Conservation (phyloP, 2,888 invertebrate genomes). For the Callinectes sapidus region DNA sequence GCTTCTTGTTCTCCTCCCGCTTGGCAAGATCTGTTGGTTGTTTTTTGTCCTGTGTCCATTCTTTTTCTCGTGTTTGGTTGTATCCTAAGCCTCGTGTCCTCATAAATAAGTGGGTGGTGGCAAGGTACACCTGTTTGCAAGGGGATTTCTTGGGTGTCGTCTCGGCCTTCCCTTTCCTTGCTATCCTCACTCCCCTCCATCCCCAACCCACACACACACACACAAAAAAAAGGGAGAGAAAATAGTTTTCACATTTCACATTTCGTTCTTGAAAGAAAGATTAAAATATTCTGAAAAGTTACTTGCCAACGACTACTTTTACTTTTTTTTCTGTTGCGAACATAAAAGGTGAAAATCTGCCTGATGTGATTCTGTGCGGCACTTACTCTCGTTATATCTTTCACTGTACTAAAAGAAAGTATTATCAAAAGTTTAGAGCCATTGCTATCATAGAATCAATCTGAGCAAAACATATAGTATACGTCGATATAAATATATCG, state of each 20-base stretch:
- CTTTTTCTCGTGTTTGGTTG: not conserved
- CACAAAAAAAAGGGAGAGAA: not conserved
- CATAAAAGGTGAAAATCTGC: not conserved
- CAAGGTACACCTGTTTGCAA: not conserved
- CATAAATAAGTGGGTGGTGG: not conserved
- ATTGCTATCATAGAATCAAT: not conserved
- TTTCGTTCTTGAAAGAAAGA: not conserved
- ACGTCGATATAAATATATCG: not conserved
- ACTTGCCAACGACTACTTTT: not conserved
- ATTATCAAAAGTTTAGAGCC: not conserved
- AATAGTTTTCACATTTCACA: not conserved
- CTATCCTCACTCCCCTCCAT: not conserved
- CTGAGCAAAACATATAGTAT: not conserved
- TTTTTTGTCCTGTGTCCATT: slow-evolving; percentile 2
- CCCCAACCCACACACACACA: too few relatives aligned
- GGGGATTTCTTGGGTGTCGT: not conserved
- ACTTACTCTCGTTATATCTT: not conserved
- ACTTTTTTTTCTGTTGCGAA: not conserved
- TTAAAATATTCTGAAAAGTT: not conserved
- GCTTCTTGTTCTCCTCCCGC: not conserved
- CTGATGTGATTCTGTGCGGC: not conserved
- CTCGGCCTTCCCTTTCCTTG: not conserved
- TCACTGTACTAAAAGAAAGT: too few relatives aligned
- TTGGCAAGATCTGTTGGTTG: not conserved
- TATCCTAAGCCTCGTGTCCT: slow-evolving; percentile 8